A percentile compares a stretch with the other conserved stretches of the same genome.
These are phyloP conservation scores for Nymphalis io DNA, from an alignment of 1,140 invertebrate genomes.

Conservation along the genomic window DNA sequence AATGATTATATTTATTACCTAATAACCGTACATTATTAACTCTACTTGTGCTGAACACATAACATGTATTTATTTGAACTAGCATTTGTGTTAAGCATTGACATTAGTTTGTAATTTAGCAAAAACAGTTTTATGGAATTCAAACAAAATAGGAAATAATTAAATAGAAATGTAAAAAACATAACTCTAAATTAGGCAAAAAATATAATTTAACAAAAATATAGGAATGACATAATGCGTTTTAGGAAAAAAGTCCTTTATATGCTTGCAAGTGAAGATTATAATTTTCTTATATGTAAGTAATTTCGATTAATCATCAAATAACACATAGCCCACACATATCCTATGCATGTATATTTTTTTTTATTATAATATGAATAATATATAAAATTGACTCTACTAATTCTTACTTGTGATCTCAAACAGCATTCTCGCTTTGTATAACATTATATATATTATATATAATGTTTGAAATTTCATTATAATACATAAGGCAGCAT, in stretches of 20 bases:
- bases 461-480: too few relatives aligned
- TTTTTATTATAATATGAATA: slow-evolving; percentile 31
- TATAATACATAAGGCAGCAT: too few relatives aligned
- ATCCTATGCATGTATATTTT: slow-evolving; percentile 39
- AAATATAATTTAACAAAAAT: background rate
- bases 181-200: background rate
- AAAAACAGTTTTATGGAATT: too few relatives aligned
- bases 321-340: slow-evolving; percentile 7
- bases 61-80: background rate
- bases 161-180: background rate
- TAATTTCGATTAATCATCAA: slow-evolving; percentile 16
- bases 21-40: background rate
- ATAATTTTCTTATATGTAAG: slow-evolving; percentile 17
- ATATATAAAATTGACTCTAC: slow-evolving; percentile 49
- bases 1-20: slow-evolving; percentile 21
- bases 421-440: background rate
- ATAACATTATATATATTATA: background rate
- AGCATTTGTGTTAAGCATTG: background rate
- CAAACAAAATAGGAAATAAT: background rate
- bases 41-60: slow-evolving; percentile 27
- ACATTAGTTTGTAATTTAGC: background rate
- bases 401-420: slow-evolving; percentile 14
- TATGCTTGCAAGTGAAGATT: slow-evolving; percentile 9
- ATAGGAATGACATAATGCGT: background rate
- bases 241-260: slow-evolving; percentile 7